phyloP scores from a whole-genome alignment of 1,140 invertebrate genomes.

The Argopecten irradians region DNA sequence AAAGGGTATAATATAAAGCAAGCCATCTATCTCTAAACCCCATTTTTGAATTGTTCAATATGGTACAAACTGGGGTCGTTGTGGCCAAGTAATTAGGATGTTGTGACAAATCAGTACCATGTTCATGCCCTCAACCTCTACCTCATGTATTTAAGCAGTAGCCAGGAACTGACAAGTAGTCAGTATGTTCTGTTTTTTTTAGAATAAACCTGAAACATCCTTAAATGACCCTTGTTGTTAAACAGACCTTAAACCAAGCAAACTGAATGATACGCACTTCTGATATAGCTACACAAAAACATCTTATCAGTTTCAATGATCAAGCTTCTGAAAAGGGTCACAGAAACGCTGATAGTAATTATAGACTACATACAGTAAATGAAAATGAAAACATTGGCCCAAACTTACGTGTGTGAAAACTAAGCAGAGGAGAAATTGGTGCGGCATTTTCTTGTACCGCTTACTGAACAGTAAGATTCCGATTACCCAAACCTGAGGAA shows the following conservation, averaged over 20 bases:
- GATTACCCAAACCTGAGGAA: conserved; percentile 84
- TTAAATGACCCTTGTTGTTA: no score
- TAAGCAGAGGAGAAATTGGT: conserved; percentile 83
- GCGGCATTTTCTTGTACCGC: conserved; percentile 87
- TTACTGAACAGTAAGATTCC: conserved; percentile 86
- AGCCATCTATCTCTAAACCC: no score
- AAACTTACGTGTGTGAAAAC: conserved; percentile 86
- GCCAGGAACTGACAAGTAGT: no score
- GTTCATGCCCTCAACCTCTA: no score
- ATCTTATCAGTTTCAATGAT: not conserved
- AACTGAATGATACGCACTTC: not conserved
- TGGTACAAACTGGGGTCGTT: no score
- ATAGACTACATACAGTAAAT: not conserved
- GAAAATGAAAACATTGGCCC: not conserved
- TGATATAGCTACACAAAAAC: not conserved
- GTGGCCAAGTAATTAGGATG: no score
- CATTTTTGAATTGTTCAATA: no score
- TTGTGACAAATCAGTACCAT: no score
- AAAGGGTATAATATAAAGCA: not conserved
- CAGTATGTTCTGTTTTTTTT: no score
- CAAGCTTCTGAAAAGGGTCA: not conserved
- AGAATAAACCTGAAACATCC: not conserved
- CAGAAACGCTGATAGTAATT: not conserved
- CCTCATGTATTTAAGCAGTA: no score
- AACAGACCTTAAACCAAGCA: not conserved